A percentile compares a stretch with the other conserved stretches of the same genome.
Conservation (phyloP, 2,888 invertebrate species). For the Hipparchia semele region DNA sequence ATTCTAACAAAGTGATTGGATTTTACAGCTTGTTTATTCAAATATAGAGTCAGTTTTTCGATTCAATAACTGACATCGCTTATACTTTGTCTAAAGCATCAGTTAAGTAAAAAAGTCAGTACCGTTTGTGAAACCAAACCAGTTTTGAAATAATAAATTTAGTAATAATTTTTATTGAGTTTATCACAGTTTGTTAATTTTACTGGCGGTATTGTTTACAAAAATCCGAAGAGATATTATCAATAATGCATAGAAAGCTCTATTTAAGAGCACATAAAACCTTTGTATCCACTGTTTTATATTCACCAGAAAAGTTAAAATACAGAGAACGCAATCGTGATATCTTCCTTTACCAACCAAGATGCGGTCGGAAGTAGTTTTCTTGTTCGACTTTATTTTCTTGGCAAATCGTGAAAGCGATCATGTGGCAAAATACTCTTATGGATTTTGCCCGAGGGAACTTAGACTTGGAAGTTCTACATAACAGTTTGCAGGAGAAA, state of each 20-base stretch:
- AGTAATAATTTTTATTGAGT: too few species aligned
- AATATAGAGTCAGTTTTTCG: too few species aligned
- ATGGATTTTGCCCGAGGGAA: constrained; percentile 78
- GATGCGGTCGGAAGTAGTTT: constrained; percentile 68
- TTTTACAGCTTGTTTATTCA: neutral
- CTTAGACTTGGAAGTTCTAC: constrained; percentile 74
- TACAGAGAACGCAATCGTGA: constrained; percentile 46
- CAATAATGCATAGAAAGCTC: constrained; percentile 14
- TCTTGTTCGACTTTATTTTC: constrained; percentile 74
- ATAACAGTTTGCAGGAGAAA: constrained; percentile 50
- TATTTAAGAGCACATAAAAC: constrained; percentile 43
- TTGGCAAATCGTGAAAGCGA: constrained; percentile 80
- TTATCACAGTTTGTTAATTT: neutral
- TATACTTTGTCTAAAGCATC: neutral
- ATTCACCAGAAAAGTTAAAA: constrained; percentile 61
- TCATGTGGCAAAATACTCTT: constrained; percentile 81
- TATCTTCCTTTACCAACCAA: constrained; percentile 60
- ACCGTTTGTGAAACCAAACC: too few species aligned
- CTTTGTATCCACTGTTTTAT: constrained; percentile 54
- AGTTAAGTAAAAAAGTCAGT: too few species aligned
- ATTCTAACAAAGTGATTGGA: neutral
- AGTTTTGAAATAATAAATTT: too few species aligned
- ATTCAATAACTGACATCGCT: neutral
- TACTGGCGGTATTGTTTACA: too few species aligned
- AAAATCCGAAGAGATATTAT: neutral